Conservation (phyloP, 2,797 vertebrate species). For the Oceanodroma leucorhoa region DNA sequence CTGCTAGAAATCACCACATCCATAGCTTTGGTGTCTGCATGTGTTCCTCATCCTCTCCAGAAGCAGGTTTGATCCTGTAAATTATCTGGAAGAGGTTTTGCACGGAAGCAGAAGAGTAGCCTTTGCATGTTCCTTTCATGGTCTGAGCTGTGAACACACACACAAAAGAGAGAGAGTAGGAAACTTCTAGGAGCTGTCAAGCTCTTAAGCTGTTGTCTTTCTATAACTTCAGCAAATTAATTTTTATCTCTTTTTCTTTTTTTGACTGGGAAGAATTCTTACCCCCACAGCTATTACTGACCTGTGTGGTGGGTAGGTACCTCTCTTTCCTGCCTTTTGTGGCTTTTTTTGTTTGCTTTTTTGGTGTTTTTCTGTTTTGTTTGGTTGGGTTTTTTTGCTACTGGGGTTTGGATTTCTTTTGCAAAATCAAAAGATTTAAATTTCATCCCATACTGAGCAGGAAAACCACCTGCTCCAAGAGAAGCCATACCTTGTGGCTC, state of each 20-base stretch:
- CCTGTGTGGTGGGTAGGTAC: background rate
- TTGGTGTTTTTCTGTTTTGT: accelerated
- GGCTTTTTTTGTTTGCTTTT: accelerated
- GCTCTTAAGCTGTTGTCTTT: background rate
- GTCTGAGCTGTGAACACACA: background rate
- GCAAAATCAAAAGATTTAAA: background rate
- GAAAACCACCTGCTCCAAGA: background rate
- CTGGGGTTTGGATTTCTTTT: background rate
- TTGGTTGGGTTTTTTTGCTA: background rate
- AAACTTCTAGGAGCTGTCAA: background rate
- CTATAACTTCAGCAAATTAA: background rate
- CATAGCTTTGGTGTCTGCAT: background rate
- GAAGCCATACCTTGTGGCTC: accelerated
- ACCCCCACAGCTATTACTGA: background rate
- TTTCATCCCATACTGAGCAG: background rate
- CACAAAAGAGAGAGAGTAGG: background rate
- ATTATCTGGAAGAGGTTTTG: background rate
- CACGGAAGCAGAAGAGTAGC: background rate
- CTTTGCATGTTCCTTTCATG: background rate
- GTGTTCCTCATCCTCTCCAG: background rate
- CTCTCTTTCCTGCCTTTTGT: background rate
- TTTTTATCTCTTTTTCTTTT: no score
- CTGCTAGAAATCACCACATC: background rate
- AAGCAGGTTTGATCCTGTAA: background rate
- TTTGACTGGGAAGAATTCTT: background rate